Evolutionary conservation across 1,140 invertebrate species (phyloP), one percentile per base, ranked within the genome.

Genomic region (Drosophila nigrodunni): DNA sequence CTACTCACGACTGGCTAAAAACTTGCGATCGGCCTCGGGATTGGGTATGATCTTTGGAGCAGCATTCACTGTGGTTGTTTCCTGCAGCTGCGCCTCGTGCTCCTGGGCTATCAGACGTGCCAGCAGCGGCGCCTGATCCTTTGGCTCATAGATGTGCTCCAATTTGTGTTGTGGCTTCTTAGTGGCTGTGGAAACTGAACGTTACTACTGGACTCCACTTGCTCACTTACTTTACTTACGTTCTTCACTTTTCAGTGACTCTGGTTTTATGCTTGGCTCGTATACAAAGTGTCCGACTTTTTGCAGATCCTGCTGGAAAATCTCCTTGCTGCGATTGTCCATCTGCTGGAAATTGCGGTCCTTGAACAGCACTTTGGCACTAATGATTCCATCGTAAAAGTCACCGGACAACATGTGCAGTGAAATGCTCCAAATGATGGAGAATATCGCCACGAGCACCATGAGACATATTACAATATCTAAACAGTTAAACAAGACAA

Each of bases 361-460:
- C 39, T 77, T 78, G 54, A 92, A 92, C 50, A 77, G 66, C 41
- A 92, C 54, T 81, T 92, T 92, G 75, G 78, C 87, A 89, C 90
- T 92, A 18, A 91, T 80, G 41, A 92, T 79, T 66, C 90, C 87
- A 74, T 90, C 78, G 15, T 86, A 70, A 59, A 92, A 74, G 65
- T 92, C 90, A 5, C 78, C 81, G 4, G 90, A 89, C 39, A 92
- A 41, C 67, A 92, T 78, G 43, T 83, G 83, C 77, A 92, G 41
- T 0, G 83, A 83, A 46, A 92, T 18, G 35, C 78, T 86, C 90
- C 90, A 92, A 5, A 89, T 35, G 10, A 92, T 92, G 34, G 90
- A 92, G 49, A 82, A 80, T 37, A 83, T 66, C 1, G 90, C 90
- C 15, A 92, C 66, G 4, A 89, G 49, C 44, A 92, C 82, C 90